These are phyloP conservation scores for Phasianus colchicus DNA, from an alignment of 2,113 vertebrate genomes.

Conservation along the genomic window DNA sequence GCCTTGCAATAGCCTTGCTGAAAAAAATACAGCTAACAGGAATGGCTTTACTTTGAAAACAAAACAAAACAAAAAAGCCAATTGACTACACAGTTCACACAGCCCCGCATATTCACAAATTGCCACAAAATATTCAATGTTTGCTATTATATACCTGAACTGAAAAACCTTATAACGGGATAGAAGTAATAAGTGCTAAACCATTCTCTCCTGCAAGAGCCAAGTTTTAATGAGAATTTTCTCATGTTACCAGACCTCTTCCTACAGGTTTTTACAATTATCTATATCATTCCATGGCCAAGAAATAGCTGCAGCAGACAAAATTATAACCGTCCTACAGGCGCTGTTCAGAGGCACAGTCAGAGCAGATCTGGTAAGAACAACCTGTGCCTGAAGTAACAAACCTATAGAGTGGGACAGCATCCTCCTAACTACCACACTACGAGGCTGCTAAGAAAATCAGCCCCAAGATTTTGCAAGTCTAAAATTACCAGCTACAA, in stretches of 20 bases:
- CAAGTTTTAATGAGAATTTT: neutral
- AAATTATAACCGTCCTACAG: neutral
- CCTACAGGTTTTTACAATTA: neutral
- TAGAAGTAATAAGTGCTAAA: neutral
- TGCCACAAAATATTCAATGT: neutral
- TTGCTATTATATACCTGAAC: neutral
- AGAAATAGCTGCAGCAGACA: rapidly evolving
- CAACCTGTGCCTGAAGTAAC: neutral
- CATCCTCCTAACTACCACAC: neutral
- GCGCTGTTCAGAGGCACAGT: neutral
- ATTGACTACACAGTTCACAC: neutral
- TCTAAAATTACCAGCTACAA: neutral
- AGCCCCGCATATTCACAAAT: neutral
- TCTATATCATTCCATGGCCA: neutral
- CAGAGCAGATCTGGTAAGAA: neutral
- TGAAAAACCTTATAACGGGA: neutral
- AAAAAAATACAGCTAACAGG: neutral
- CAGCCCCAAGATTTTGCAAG: neutral
- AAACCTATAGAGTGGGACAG: neutral
- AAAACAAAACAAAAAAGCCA: no score
- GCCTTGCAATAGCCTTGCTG: neutral
- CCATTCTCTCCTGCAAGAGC: neutral
- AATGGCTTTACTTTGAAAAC: neutral
- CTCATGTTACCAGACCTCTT: neutral
- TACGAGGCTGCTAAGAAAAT: neutral